phyloP scores from a whole-genome alignment of 2,113 vertebrate species.

The Collichthys lucidus region DNA sequence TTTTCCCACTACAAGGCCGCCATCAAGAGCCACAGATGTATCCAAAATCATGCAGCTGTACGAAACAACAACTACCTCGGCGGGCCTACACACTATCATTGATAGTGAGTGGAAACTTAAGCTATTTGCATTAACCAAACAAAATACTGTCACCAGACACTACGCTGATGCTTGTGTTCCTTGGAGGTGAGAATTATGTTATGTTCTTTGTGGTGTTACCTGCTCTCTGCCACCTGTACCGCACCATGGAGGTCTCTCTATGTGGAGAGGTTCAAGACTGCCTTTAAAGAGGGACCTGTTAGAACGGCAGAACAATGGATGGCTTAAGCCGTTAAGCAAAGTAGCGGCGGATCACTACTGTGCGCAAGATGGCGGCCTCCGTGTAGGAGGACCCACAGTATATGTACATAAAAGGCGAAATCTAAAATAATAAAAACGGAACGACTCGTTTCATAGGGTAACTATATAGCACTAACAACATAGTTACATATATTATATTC shows the following conservation, averaged over 20 bases:
- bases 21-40: no score
- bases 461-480: no score
- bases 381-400: no score
- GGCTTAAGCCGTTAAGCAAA: not conserved
- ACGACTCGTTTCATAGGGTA: no score
- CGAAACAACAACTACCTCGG: no score
- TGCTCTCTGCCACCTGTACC: not conserved
- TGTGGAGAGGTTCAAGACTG: constrained; percentile 5
- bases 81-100: not conserved
- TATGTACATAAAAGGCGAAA: no score
- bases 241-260: not conserved
- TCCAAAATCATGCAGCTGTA: no score
- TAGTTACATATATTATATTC: no score
- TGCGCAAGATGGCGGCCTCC: no score
- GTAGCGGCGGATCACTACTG: no score
- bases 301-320: not conserved
- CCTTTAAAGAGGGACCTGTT: constrained; percentile 1
- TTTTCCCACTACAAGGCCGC: no score
- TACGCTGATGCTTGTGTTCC: not conserved
- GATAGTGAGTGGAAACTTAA: not conserved
- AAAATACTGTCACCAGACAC: not conserved
- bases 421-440: no score
- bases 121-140: not conserved
- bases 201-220: not conserved
- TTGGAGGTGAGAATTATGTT: not conserved